Evolutionary conservation across 2,113 vertebrate genomes (phyloP).

Genomic region (Nasalis larvatus): DNA sequence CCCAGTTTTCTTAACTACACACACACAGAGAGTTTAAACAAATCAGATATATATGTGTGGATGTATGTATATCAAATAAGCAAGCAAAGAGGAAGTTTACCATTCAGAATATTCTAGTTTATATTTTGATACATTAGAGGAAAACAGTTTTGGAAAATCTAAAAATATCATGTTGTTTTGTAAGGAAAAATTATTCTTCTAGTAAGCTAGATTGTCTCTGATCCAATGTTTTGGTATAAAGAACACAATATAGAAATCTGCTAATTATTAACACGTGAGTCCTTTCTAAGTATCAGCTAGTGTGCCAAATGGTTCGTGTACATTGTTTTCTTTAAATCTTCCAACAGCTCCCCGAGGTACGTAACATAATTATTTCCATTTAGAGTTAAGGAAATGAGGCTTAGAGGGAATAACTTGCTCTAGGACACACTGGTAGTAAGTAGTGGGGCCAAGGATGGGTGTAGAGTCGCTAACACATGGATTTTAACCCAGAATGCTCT

Average conservation of each 20-base stretch:
- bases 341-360: not conserved
- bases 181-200: not conserved
- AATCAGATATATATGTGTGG: not conserved
- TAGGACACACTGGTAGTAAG: rapidly evolving
- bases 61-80: not conserved
- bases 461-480: rapidly evolving
- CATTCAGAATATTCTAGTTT: not conserved
- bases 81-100: not conserved
- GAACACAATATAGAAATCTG: not conserved
- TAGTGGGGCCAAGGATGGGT: not conserved
- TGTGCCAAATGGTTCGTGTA: not conserved
- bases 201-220: not conserved
- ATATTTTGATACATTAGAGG: not conserved
- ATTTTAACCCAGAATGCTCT: not conserved
- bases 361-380: not conserved
- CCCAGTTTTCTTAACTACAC: not conserved
- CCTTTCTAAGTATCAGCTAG: not conserved
- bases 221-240: not conserved
- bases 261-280: not conserved
- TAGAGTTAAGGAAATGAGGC: not conserved
- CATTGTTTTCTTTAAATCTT: not conserved
- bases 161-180: not conserved
- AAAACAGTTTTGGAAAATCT: not conserved
- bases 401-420: not conserved
- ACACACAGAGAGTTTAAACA: not conserved